Evolutionary conservation across 2,797 vertebrate genomes (phyloP).

Genomic region (Oreortyx pictus): DNA sequence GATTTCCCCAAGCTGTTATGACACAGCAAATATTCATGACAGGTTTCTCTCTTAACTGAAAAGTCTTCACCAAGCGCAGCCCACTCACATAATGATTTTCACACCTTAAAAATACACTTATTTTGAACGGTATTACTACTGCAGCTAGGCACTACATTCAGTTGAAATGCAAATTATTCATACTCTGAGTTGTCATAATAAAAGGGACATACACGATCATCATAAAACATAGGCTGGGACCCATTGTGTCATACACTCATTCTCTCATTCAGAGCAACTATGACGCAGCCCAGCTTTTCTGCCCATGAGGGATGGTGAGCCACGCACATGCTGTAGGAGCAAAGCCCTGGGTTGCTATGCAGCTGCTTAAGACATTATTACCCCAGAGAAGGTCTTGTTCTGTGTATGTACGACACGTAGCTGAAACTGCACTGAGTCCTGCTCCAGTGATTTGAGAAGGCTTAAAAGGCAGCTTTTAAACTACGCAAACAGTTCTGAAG

Average conservation of each 20-base stretch:
- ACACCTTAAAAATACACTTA: neutral
- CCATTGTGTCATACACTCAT: neutral
- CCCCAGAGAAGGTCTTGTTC: neutral
- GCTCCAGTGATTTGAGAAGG: neutral
- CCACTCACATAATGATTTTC: neutral
- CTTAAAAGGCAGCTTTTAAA: neutral
- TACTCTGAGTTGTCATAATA: neutral
- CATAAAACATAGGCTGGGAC: accelerated
- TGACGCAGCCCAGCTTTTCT: neutral
- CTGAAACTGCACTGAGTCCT: neutral
- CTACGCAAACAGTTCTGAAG: neutral
- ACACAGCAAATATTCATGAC: constrained; percentile 31
- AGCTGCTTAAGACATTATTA: neutral
- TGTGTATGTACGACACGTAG: neutral
- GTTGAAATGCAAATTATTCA: neutral
- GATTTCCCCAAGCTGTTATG: neutral
- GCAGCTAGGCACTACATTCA: neutral
- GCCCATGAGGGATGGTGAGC: neutral
- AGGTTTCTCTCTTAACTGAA: constrained; percentile 6
- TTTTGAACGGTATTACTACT: neutral
- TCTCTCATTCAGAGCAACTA: neutral
- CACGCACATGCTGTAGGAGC: accelerated
- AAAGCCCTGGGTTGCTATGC: neutral
- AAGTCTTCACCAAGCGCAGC: neutral
- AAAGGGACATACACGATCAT: neutral